phyloP scores from a whole-genome alignment of 92 coral and sea anemone species.

The Paramuricea clavata region DNA sequence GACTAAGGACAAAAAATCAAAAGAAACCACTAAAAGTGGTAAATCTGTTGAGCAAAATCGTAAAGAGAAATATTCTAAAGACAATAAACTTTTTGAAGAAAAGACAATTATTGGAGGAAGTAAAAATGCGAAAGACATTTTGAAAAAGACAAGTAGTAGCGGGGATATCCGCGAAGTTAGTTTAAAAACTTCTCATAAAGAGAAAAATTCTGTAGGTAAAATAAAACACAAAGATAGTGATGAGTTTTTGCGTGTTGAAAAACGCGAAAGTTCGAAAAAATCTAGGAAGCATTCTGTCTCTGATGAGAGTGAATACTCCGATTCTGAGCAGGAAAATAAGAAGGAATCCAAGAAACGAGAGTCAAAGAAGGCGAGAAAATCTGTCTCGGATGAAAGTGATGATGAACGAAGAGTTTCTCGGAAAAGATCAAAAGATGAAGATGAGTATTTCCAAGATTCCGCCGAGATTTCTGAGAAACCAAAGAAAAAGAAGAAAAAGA shows the following conservation, averaged over 20 bases:
- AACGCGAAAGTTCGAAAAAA: conserved; percentile 8
- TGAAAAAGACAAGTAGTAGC: conserved; percentile 9
- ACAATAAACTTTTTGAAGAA: not conserved
- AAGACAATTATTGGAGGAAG: not conserved
- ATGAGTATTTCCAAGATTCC: not conserved
- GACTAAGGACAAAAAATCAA: not conserved
- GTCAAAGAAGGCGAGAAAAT: not conserved
- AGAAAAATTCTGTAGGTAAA: conserved; percentile 27
- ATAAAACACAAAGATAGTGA: conserved; percentile 18
- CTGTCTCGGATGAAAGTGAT: conserved; percentile 9
- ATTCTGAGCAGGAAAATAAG: not conserved
- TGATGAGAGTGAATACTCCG: not conserved
- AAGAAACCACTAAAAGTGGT: not conserved
- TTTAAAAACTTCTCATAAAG: conserved; percentile 16
- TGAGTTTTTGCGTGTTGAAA: conserved; percentile 3
- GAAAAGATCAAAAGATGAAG: conserved; percentile 30
- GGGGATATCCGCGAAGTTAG: conserved; percentile 9
- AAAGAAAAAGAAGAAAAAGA: conserved; percentile 28
- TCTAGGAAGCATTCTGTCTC: not conserved
- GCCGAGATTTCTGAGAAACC: conserved; percentile 21
- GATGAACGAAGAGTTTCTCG: conserved; percentile 6
- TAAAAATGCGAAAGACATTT: not conserved
- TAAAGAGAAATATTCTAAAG: not conserved
- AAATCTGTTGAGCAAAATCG: not conserved
- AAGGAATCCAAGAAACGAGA: conserved; percentile 24